Percentiles rank a stretch among this genome's conserved stretches.
These are phyloP conservation scores for Callionymus lyra DNA, from an alignment of 2,113 vertebrate species.

Conservation along the genomic window DNA sequence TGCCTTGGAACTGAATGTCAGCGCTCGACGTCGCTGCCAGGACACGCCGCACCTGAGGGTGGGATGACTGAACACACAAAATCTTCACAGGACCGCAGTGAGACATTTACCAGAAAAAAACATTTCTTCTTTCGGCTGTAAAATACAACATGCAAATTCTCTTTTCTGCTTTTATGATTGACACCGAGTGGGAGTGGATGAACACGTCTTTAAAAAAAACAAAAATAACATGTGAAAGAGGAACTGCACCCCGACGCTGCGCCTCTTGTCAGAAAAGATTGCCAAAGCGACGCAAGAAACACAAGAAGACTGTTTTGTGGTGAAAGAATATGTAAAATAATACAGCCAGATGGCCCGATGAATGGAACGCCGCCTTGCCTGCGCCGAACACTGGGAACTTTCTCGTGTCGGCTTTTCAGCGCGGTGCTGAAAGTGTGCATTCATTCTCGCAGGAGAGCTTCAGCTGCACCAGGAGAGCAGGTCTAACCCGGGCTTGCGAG, in stretches of 20 bases:
- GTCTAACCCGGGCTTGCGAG: constrained; percentile 27
- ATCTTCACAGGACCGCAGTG: constrained; percentile 33
- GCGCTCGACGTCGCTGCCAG: constrained; percentile 40
- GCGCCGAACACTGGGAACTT: constrained; percentile 62
- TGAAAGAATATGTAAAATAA: constrained; percentile 75
- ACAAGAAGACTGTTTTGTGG: constrained; percentile 63
- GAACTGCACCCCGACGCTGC: constrained; percentile 50
- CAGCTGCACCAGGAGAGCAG: constrained; percentile 42
- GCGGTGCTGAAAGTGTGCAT: constrained; percentile 61
- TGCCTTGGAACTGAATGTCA: constrained; percentile 41
- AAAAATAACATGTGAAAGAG: constrained; percentile 60
- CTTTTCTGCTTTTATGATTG: constrained; percentile 19
- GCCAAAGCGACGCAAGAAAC: constrained; percentile 52
- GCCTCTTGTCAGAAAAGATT: constrained; percentile 40
- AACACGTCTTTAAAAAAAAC: constrained; percentile 39
- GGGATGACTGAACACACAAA: constrained; percentile 46
- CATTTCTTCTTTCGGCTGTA: constrained; percentile 10
- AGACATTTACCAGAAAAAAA: constrained; percentile 7
- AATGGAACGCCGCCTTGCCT: constrained; percentile 57
- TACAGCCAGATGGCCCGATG: constrained; percentile 70
- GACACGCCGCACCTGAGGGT: constrained; percentile 20
- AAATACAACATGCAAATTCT: constrained; percentile 25
- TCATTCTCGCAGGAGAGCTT: constrained; percentile 60
- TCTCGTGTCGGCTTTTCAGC: constrained; percentile 65
- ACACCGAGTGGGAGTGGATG: constrained; percentile 35